Base-by-base conservation (phyloP, 2,888 invertebrate genomes). In the Torymus auratus region DNA sequence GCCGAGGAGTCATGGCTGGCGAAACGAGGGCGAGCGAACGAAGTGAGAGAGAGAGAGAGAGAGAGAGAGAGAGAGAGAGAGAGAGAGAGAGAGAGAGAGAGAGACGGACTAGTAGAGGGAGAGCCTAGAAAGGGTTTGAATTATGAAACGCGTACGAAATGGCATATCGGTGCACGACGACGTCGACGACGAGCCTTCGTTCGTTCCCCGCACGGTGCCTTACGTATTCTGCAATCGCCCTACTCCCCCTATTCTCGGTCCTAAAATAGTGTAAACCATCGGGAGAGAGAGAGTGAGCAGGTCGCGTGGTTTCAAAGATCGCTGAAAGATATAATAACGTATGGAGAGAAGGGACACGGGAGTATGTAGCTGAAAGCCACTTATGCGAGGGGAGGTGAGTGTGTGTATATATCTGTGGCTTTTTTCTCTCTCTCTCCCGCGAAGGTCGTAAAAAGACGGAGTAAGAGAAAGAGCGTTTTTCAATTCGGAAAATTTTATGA, bases 401-500 rank as follows among this genome's bases (percentile, higher is more conserved):
- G n/a, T 67, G n/a, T 64, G 55, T 60, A 14, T 58, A 20, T 23
- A 15, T 61, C 14, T 53, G 52, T 3, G 55, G 13, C 14, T 20
- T 17, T 53, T 20, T 23, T 68, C 23, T 62, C 23, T 68, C 62
- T 55, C 12, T 55, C 62, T 74, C 58, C 28, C 41, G 50, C 12
- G 28, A 55, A 28, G 28, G 58, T 71, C 68, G 64, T 73, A 78
- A 75, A 70, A 71, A 61, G 64, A 70, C 41, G 58, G 56, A 65
- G 74, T 58, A 65, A 84, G 83, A 83, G 80, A 84, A 83, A 89
- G 86, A 88, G 88, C 87, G 88, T 89, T 90, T 91, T 90, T 91
- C 89, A 90, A 90, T 90, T 89, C 87, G 85, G 85, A 85, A 86
- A 89, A 88, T 86, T 89, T 88, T 88, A 88, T 86, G 90, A 89